Base-by-base conservation (phyloP, 2,888 invertebrate species). In the Mylabris sibirica region DNA sequence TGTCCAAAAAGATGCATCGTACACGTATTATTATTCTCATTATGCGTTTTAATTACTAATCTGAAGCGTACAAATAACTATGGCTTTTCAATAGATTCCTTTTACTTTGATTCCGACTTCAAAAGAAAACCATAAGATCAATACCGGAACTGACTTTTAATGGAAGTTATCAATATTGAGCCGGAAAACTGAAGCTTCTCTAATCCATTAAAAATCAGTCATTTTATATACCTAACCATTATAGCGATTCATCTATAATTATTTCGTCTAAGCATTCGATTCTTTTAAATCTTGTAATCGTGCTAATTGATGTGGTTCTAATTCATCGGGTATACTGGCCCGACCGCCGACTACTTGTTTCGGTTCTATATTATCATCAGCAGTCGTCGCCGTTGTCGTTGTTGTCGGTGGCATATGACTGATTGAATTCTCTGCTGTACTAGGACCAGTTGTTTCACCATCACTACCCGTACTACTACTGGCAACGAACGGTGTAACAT, bases 281-380 rank as follows among this genome's bases (percentile, higher is more conserved):
- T 96, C 96, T 85, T 96, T 96, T 69, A 96, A 89, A 83, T 94
- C 93, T 82, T 95, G 94, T 78, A 96, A 89, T 82, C 94, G 90
- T 71, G 95, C 95, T 79, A 96, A 88, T 84, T 95, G 95, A 81
- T 95, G 94, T 34, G 95, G 94, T 80, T 95, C 95, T 72, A 96
- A 88, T 84, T 95, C 96, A 85, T 95, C 95, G 49, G 95, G 95
- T 82, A 95, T 93, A 78, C 93, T 93, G 70, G 93, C 93, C 68
- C 93, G 88, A 60, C 93, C 93, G 30, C 93, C 93, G 12, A 93
- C 91, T 1, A 93, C 90, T 74, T 91, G 90, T 62, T 90, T 89
- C n/a, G 91, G 90, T 24, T 87, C 86, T n/a, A 85, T 86, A 1
- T 85, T 85, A 1, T 86, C 86, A 17, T 86, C 22, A 71, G 73